Conservation (phyloP, 2,113 vertebrate species). For the Regulus satrapa region DNA sequence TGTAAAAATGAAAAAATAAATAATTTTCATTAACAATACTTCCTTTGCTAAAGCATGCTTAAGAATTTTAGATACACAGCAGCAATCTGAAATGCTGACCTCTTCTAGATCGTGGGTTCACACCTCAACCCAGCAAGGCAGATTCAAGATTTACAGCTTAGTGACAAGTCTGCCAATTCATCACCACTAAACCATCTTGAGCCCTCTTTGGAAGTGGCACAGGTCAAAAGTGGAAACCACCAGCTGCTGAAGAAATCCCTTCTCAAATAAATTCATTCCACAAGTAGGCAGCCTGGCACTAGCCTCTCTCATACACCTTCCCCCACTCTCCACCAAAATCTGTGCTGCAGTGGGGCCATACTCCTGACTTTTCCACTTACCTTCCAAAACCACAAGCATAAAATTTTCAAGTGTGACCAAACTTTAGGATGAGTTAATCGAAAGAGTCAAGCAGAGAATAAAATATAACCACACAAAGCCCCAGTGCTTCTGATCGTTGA, state of each 20-base stretch:
- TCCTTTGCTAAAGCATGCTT: background rate
- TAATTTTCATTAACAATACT: background rate
- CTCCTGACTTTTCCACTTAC: background rate
- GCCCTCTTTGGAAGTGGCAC: background rate
- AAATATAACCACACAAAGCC: background rate
- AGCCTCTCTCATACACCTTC: too few relatives aligned
- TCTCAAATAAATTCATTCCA: slow-evolving; percentile 37
- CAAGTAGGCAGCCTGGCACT: background rate
- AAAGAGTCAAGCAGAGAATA: background rate
- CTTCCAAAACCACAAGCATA: background rate
- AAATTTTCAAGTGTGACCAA: background rate
- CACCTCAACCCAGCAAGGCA: slow-evolving; percentile 23
- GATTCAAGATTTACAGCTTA: slow-evolving; percentile 44
- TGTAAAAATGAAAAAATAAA: background rate
- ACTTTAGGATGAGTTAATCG: background rate
- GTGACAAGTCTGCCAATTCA: slow-evolving; percentile 57
- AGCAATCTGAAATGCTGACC: background rate
- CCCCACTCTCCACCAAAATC: background rate
- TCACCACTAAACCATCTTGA: slow-evolving; percentile 32
- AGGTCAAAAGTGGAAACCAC: slow-evolving; percentile 41
- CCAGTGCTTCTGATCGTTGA: background rate
- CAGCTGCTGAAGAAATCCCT: slow-evolving; percentile 28
- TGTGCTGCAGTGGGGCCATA: background rate
- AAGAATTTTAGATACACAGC: background rate
- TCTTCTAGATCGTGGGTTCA: background rate